These are phyloP conservation scores for Malacosoma neustria DNA, from an alignment of 2,888 invertebrate species.

Conservation along the genomic window DNA sequence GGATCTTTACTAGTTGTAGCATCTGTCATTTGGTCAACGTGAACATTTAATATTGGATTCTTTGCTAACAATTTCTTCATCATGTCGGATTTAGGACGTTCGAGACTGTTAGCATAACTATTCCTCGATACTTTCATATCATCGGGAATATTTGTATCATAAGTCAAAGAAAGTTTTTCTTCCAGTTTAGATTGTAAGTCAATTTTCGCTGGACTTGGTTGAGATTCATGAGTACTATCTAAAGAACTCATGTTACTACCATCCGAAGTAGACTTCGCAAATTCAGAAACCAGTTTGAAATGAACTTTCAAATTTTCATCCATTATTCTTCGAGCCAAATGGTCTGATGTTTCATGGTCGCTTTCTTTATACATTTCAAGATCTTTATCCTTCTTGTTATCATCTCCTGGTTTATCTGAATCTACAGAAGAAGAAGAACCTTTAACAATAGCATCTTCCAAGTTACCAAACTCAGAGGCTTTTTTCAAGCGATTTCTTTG, in stretches of 20 bases:
- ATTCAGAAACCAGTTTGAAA: constrained; percentile 62
- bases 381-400: constrained; percentile 31
- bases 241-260: constrained; percentile 59
- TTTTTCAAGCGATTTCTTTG: constrained; percentile 81
- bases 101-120: constrained; percentile 75
- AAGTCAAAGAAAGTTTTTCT: constrained; percentile 57
- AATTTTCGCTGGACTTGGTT: constrained; percentile 24
- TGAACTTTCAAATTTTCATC: constrained; percentile 68
- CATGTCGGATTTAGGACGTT: constrained; percentile 77
- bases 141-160: constrained; percentile 77
- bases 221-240: constrained; percentile 45
- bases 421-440: constrained; percentile 63
- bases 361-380: constrained; percentile 38
- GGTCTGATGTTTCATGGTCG: constrained; percentile 58
- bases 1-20: constrained; percentile 44
- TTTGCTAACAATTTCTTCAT: constrained; percentile 74
- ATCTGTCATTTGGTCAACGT: constrained; percentile 53
- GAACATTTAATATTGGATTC: constrained; percentile 64
- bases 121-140: constrained; percentile 78
- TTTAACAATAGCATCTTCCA: constrained; percentile 83
- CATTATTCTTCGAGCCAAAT: constrained; percentile 60
- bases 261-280: constrained; percentile 65
- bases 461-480: constrained; percentile 83
- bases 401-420: constrained; percentile 46
- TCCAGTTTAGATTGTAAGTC: constrained; percentile 50